Conservation (phyloP, 2,888 invertebrate species). For the Lasioglossum leucozonium region DNA sequence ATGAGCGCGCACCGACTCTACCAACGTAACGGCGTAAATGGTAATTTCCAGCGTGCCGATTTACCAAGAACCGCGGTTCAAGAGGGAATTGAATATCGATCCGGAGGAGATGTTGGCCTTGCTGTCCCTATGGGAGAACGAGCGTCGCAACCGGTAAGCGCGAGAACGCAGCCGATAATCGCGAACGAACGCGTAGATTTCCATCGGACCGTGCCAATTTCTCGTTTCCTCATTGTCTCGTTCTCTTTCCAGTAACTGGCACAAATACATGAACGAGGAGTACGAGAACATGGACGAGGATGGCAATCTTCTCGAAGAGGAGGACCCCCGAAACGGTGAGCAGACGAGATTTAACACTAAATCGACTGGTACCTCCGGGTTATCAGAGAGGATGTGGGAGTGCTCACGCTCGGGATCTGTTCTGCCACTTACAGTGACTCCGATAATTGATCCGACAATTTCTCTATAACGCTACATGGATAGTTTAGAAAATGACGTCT, state of each 20-base stretch:
- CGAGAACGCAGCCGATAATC: constrained; percentile 17
- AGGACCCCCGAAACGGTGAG: constrained; percentile 78
- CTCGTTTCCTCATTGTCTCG: neutral
- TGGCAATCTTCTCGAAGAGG: constrained; percentile 77
- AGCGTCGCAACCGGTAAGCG: constrained; percentile 78
- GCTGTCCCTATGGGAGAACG: constrained; percentile 82
- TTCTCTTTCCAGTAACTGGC: constrained; percentile 75
- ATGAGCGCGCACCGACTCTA: neutral
- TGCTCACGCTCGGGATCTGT: too few species aligned
- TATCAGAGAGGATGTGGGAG: too few species aligned
- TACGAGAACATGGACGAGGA: constrained; percentile 80
- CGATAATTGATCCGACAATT: too few species aligned
- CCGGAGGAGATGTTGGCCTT: constrained; percentile 82
- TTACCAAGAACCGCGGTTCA: constrained; percentile 80
- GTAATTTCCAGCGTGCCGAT: constrained; percentile 72
- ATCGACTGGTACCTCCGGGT: too few species aligned
- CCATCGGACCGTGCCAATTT: constrained; percentile 18
- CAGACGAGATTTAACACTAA: neutral
- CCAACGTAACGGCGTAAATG: neutral
- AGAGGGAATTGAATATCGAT: constrained; percentile 79
- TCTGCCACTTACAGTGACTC: too few species aligned
- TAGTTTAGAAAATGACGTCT: too few species aligned
- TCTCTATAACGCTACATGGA: too few species aligned
- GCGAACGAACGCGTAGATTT: neutral
- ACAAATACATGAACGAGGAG: constrained; percentile 78